Base-by-base conservation (phyloP, 1,140 invertebrate genomes). In the Drosophila saltans region DNA sequence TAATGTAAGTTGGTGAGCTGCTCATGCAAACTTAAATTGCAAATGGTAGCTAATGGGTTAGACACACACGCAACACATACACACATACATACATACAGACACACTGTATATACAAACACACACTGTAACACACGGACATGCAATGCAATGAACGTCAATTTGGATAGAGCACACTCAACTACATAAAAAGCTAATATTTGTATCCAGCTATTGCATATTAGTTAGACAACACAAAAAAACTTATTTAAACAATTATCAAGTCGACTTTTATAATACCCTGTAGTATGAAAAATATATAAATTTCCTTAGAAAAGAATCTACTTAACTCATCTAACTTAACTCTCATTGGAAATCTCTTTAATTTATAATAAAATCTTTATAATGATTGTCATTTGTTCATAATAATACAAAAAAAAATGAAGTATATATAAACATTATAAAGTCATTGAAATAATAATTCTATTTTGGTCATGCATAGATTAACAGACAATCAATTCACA, bases 11-110 rank as follows among this genome's bases (percentile, higher is more conserved):
- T 40, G n/a, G 16, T 11, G 64, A 69, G 60, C 30, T 60, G 28
- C 63, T 36, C 72, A 78, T 75, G 67, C 72, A 57, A 78, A 62
- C 62, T 36, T 43, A 78, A 48, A 28, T 43, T 40, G 39, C 59
- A 71, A 40, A 72, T 66, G 52, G 40, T 72, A 70, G 26, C 56
- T 61, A 41, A 75, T 61, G 60, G 63, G 61, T 48, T 52, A 21
- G n/a, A 9, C 40, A 64, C 24, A 45, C 16, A 43, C 48, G 40
- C 11, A 10, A 43, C 8, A 74, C 52, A 67, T 57, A 75, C 58
- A 36, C 36, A 60, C 11, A 40, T 36, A 43, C 48, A 45, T 9
- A 24, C 52, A 73, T 11, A 43, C 11, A 30, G 28, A 30, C 16
- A 16, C 16, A 16, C 16, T 16, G 16, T 0, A 16, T 16, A 16